These are phyloP conservation scores for Clarias fuscus DNA, from an alignment of 2,797 vertebrate species.

Conservation along the genomic window DNA sequence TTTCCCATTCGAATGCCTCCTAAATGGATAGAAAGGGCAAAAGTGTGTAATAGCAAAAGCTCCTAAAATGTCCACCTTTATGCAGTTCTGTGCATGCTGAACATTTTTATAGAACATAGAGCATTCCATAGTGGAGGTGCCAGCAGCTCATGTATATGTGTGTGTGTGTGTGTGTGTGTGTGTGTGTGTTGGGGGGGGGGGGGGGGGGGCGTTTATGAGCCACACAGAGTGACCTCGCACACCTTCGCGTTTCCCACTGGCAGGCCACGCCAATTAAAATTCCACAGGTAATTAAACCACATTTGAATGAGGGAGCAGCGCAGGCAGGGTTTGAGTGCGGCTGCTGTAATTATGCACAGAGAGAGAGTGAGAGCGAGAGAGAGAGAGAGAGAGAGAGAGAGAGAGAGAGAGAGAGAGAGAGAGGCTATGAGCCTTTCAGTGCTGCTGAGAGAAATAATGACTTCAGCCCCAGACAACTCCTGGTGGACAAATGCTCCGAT, in stretches of 20 bases:
- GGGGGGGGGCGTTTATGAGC: conserved; percentile 39
- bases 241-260: conserved; percentile 70
- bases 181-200: not conserved
- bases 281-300: conserved; percentile 76
- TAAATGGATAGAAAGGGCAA: not conserved
- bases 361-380: conserved; percentile 39
- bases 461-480: conserved; percentile 59
- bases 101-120: conserved; percentile 3
- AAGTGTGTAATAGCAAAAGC: not conserved
- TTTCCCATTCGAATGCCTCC: not conserved
- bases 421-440: conserved; percentile 49
- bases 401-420: conserved; percentile 30
- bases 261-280: conserved; percentile 75
- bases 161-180: not conserved
- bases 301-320: conserved; percentile 72
- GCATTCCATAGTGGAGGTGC: conserved; percentile 28
- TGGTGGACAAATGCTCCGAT: conserved; percentile 58
- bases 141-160: conserved; percentile 28
- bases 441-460: conserved; percentile 59
- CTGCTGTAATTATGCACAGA: conserved; percentile 69
- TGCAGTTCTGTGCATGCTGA: not conserved
- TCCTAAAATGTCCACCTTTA: not conserved
- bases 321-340: conserved; percentile 71
- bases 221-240: conserved; percentile 68
- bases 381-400: conserved; percentile 31